These are phyloP conservation scores for Antheraea yamamai DNA, from an alignment of 2,888 invertebrate genomes.

Conservation along the genomic window DNA sequence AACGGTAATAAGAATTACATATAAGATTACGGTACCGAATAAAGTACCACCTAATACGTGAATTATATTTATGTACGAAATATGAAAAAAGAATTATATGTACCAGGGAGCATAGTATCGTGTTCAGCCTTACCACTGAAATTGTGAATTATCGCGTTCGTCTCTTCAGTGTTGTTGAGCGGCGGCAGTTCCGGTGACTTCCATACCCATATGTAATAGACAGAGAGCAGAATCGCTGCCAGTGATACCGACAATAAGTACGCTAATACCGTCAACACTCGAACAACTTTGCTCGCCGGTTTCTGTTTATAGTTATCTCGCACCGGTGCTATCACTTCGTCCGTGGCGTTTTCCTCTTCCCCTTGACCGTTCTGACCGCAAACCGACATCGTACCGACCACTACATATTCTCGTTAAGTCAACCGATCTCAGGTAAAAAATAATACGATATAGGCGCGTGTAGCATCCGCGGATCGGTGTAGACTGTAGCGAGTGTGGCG, in stretches of 20 bases:
- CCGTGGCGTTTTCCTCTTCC: conserved; percentile 61
- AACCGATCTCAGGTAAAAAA: conserved; percentile 38
- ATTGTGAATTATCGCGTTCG: conserved; percentile 27
- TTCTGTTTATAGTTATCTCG: conserved; percentile 70
- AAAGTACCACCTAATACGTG: too few species aligned
- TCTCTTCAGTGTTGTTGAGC: conserved; percentile 42
- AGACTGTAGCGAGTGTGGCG: conserved; percentile 41
- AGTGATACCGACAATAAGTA: conserved; percentile 93
- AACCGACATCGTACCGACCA: conserved; percentile 59
- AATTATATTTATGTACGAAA: neutral
- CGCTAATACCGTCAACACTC: conserved; percentile 90
- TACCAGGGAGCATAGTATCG: neutral
- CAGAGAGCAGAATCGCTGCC: conserved; percentile 90
- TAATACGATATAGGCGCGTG: conserved; percentile 43
- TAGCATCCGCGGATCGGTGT: conserved; percentile 58
- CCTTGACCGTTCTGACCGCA: conserved; percentile 61
- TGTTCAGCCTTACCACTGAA: conserved; percentile 27
- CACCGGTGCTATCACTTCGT: conserved; percentile 53
- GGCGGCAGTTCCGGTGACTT: conserved; percentile 83
- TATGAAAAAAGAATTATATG: neutral
- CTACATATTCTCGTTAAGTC: conserved; percentile 47
- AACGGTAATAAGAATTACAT: neutral
- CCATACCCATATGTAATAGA: conserved; percentile 92
- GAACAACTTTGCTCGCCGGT: conserved; percentile 69
- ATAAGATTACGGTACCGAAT: neutral